Conservation (phyloP, 2,888 invertebrate species). For the Villa cingulata region DNA sequence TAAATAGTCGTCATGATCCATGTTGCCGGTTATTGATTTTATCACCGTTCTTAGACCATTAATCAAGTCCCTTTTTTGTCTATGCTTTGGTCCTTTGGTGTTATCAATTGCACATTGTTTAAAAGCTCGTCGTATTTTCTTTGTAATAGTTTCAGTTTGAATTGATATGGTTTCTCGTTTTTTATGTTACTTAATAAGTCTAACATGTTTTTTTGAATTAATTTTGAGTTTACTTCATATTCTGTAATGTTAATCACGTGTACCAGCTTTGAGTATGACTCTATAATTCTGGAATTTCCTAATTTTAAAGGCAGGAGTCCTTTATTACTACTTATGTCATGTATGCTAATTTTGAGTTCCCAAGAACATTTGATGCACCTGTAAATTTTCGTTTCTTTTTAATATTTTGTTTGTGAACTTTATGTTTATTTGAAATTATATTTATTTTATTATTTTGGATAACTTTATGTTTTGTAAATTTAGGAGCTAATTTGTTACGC, state of each 20-base stretch:
- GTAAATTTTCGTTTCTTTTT: neutral
- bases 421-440: neutral
- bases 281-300: neutral
- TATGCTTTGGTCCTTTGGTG: neutral
- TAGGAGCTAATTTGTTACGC: constrained; percentile 5
- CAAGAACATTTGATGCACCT: neutral
- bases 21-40: constrained; percentile 1
- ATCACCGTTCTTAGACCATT: constrained; percentile 4
- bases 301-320: neutral
- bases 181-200: neutral
- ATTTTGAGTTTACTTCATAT: neutral
- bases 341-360: neutral
- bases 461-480: constrained; percentile 6
- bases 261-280: neutral
- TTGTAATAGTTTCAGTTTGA: neutral
- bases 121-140: neutral
- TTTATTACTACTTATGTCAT: neutral
- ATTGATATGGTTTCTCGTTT: neutral
- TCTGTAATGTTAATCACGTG: neutral
- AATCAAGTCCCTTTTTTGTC: neutral
- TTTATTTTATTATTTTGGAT: constrained; percentile 3
- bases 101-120: neutral
- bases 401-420: neutral
- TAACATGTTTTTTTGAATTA: neutral
- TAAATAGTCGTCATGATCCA: constrained; percentile 1